These are phyloP conservation scores for Saccopteryx bilineata DNA, from an alignment of 2,113 vertebrate genomes.

Conservation along the genomic window DNA sequence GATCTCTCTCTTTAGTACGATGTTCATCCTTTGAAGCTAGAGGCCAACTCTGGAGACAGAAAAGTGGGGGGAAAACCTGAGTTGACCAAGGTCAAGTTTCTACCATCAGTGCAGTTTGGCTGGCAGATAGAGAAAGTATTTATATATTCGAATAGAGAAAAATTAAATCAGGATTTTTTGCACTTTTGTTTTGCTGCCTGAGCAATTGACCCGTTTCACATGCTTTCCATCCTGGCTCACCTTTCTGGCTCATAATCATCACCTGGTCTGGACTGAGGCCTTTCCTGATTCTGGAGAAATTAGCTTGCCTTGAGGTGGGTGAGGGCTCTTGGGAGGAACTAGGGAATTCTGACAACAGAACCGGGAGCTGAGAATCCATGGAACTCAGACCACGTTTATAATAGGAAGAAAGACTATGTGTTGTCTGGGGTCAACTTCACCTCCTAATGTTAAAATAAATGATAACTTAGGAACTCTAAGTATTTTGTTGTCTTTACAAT, in stretches of 20 bases:
- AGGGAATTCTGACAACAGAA: not conserved
- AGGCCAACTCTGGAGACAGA: not conserved
- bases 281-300: not conserved
- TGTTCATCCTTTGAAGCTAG: not conserved
- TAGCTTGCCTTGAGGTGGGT: not conserved
- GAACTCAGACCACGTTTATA: not conserved
- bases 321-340: not conserved
- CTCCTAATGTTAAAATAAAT: not conserved
- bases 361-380: not conserved
- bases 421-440: not conserved
- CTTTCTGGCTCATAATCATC: not conserved
- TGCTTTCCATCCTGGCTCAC: not conserved
- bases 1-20: not conserved
- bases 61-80: not conserved
- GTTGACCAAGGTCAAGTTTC: not conserved
- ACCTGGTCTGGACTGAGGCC: not conserved
- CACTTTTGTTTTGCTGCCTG: not conserved
- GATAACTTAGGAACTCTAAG: not conserved
- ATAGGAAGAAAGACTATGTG: not conserved
- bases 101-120: not conserved
- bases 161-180: not conserved
- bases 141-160: not conserved
- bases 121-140: not conserved
- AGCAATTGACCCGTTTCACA: not conserved
- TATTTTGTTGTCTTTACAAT: constrained; percentile 56